Base-by-base conservation (phyloP, 2,888 invertebrate genomes). In the Dynastes maya region DNA sequence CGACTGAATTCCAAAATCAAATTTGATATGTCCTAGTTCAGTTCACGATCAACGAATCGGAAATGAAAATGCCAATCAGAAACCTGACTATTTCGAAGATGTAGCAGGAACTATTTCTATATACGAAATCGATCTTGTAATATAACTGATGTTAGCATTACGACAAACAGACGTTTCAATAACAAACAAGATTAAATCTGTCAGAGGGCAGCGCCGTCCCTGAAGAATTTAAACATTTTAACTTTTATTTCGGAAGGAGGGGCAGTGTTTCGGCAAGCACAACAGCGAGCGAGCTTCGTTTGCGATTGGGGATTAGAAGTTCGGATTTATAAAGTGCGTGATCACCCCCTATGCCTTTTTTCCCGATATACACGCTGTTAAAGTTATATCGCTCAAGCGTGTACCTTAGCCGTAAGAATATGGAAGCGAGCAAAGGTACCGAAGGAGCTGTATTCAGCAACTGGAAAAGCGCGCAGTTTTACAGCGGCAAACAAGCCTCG, bases 181-280 rank as follows among this genome's bases (percentile, higher is more conserved):
- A 80, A 63, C 72, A 79, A 79, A 80, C 78, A 78, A 81, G 83
- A 85, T 84, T 82, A 84, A 85, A 84, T 83, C 81, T 79, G 79
- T 78, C 79, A 76, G 82, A 82, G 81, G 81, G 85, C 83, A 82
- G 75, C 79, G 77, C 78, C 80, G 85, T 88, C 88, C 88, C 87
- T 82, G 82, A 86, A 88, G 88, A 88, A 85, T 88, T 88, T 88
- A 88, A 88, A 88, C 88, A 88, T 88, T 89, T 87, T 87, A 88
- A 87, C 87, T 87, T 87, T 84, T 85, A 83, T 72, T 72, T 29
- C 22, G 13, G 55, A 37, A 40, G 37, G 84, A 85, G 84, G 85
- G 84, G 85, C 45, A 1, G 8, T 8, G 8, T 45, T 45, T 45
- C 45, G 11, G 11, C 8, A 45, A 86, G 84, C 83, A 76, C 55